phyloP scores from a whole-genome alignment of 2,797 vertebrate genomes.

The Distichodus sexfasciatus region DNA sequence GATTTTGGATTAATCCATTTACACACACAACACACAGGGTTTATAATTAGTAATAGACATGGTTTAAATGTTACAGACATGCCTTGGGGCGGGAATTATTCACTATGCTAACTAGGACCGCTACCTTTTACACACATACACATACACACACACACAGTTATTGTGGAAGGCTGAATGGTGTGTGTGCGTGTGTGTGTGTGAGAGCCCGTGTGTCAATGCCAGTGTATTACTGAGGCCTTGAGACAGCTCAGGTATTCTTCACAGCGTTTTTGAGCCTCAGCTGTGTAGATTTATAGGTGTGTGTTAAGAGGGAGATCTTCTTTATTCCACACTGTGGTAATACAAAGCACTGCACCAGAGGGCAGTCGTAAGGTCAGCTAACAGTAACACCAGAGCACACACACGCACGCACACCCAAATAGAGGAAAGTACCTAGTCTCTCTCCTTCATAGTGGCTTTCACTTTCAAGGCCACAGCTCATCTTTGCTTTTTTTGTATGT shows the following conservation, averaged over 20 bases:
- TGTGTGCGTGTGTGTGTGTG: neutral
- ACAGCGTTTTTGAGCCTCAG: too few relatives aligned
- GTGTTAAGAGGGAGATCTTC: neutral
- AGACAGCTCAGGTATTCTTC: too few relatives aligned
- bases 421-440: too few relatives aligned
- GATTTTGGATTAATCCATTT: too few relatives aligned
- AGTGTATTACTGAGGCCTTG: too few relatives aligned
- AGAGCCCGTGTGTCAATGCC: too few relatives aligned
- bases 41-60: slow-evolving; percentile 33
- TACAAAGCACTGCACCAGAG: slow-evolving; percentile 36
- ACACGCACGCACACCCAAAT: neutral
- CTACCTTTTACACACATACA: too few relatives aligned
- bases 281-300: neutral
- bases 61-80: slow-evolving; percentile 37
- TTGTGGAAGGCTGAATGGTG: too few relatives aligned
- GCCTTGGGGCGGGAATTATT: slow-evolving; percentile 39
- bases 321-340: slow-evolving; percentile 12
- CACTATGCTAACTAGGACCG: too few relatives aligned
- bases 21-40: too few relatives aligned
- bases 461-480: slow-evolving; percentile 10
- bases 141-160: too few relatives aligned
- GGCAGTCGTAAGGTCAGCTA: slow-evolving; percentile 34
- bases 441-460: too few relatives aligned
- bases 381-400: slow-evolving; percentile 25
- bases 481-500: neutral